Percentiles rank a stretch among this genome's conserved stretches.
phyloP scores from a whole-genome alignment of 2,888 invertebrate genomes.

The Drosophila incognita region DNA sequence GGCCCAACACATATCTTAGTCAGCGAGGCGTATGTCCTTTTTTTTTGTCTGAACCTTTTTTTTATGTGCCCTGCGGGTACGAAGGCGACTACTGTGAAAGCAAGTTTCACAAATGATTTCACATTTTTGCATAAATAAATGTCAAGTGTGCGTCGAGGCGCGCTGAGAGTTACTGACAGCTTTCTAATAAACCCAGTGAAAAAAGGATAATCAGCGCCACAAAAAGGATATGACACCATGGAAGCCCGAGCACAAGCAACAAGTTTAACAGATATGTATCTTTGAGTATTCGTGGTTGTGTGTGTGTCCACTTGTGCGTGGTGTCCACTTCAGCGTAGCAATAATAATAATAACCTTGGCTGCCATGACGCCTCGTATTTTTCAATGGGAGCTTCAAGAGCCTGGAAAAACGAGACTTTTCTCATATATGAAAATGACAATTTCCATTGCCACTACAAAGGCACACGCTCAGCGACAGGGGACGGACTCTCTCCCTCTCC shows the following conservation, averaged over 20 bases:
- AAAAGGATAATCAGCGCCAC: constrained; percentile 74
- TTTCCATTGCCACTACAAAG: constrained; percentile 71
- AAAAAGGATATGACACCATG: constrained; percentile 45
- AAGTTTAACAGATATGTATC: constrained; percentile 50
- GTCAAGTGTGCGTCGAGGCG: constrained; percentile 76
- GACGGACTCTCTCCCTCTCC: neutral
- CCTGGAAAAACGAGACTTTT: constrained; percentile 45
- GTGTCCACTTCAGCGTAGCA: constrained; percentile 71
- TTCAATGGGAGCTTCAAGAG: constrained; percentile 56
- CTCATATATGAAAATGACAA: constrained; percentile 76
- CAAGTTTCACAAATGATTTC: constrained; percentile 80
- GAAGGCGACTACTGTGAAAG: constrained; percentile 47
- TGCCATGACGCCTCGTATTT: constrained; percentile 67
- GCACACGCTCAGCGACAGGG: constrained; percentile 32
- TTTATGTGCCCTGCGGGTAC: constrained; percentile 17
- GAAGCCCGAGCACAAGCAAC: constrained; percentile 53
- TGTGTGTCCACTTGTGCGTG: constrained; percentile 27
- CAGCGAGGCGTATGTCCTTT: constrained; percentile 59
- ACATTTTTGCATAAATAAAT: constrained; percentile 82
- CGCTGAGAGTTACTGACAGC: constrained; percentile 75
- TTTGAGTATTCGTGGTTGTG: neutral
- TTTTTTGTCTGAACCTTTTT: constrained; percentile 41
- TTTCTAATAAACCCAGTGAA: constrained; percentile 76
- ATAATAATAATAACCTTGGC: constrained; percentile 79
- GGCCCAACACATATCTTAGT: constrained; percentile 34